Evolutionary conservation across 1,140 invertebrate genomes (phyloP).

Genomic region (Metaphire vulgaris): DNA sequence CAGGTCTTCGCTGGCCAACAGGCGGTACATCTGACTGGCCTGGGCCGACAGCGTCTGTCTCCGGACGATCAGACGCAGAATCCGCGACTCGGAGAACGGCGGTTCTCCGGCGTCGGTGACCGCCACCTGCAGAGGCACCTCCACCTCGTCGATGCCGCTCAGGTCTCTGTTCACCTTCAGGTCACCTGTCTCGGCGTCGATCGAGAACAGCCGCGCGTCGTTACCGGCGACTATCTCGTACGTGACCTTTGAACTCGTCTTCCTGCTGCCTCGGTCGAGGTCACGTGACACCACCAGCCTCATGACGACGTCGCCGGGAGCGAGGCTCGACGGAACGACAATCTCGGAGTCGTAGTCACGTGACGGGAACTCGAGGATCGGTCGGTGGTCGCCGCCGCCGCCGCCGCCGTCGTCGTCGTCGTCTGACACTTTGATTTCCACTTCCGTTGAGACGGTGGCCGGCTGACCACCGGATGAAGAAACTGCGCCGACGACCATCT

Average conservation of each 20-base stretch:
- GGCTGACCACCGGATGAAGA: neutral
- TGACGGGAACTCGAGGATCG: neutral
- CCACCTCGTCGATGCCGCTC: neutral
- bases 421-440: neutral
- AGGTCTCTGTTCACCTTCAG: neutral
- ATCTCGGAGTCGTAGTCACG: too few relatives aligned
- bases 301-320: neutral
- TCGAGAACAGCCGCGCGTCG: neutral
- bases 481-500: neutral
- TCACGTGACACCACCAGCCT: neutral
- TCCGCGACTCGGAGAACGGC: neutral
- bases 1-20: conserved; percentile 16
- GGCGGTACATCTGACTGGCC: conserved; percentile 1
- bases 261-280: neutral
- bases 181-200: neutral
- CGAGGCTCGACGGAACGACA: neutral
- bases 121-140: neutral
- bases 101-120: neutral
- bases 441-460: neutral
- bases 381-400: too few relatives aligned
- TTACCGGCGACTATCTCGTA: neutral
- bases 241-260: neutral
- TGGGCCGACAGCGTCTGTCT: neutral
- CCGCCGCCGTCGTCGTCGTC: too few relatives aligned
- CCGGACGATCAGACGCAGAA: neutral